Evolutionary conservation across 2,888 invertebrate species (phyloP), one percentile per base, ranked within the genome.

Genomic region (Hydrotaea diabolus): DNA sequence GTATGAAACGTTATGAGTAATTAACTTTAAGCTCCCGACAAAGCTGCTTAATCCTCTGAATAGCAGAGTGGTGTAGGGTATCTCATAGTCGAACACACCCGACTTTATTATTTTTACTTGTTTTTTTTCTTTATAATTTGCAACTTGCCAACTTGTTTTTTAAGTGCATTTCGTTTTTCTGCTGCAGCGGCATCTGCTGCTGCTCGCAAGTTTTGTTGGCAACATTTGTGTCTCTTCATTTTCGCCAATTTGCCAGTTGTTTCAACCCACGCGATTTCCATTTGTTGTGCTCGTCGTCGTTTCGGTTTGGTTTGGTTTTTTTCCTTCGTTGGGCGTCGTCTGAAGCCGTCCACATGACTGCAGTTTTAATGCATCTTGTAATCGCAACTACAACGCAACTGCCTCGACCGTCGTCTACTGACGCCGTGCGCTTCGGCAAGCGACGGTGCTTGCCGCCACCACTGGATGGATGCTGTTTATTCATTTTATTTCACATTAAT

Each of bases 401-500:
- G 69, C 46, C 69, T 21, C 62, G 62, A 69, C 69, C 31, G 13
- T n/a, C n/a, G 66, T 66, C 66, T 66, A 11, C 43, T 1, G 13
- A 66, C 36, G n/a, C n/a, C n/a, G n/a, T n/a, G 17, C 66, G 9
- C 13, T 43, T 21, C 13, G 26, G 53, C 55, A 36, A 17, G 46
- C 36, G 23, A 66, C 19, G 46, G 23, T 23, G 75, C 13, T 49
- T 15, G 49, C 2, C 66, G 11, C 86, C 64, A 76, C 82, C n/a
- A n/a, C n/a, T n/a, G n/a, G n/a, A n/a, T 69, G 69, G 46, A 46
- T 86, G 86, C 87, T 88, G 89, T 88, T 89, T 87, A 87, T 89
- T 87, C 87, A 89, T 89, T 90, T 90, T 88, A 87, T 85, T 87
- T 87, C 88, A 87, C 90, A 90, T 90, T 90, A 90, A 89, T 90